phyloP scores from a whole-genome alignment of 2,888 invertebrate genomes.

The Campoplex nolae region DNA sequence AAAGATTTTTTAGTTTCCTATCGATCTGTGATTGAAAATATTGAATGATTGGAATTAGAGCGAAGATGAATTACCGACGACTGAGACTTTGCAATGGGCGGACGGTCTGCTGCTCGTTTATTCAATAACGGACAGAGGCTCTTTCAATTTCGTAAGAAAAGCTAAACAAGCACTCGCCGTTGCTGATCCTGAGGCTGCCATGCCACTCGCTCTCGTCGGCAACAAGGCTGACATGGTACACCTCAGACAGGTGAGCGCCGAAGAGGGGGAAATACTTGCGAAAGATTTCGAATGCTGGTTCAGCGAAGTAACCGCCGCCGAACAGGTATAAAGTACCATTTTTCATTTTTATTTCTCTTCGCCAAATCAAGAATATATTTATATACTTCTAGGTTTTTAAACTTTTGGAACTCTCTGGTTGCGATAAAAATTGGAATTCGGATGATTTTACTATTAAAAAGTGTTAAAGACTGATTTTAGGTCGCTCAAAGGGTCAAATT shows the following conservation, averaged over 20 bases:
- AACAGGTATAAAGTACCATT: conserved; percentile 86
- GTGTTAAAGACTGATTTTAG: no score
- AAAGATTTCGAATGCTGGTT: conserved; percentile 96
- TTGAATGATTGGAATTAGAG: conserved; percentile 85
- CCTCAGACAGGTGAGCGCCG: conserved; percentile 93
- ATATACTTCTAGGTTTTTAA: no score
- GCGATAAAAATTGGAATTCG: no score
- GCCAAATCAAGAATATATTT: no score
- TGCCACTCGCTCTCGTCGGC: conserved; percentile 93
- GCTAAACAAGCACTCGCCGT: conserved; percentile 87
- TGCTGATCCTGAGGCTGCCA: conserved; percentile 88
- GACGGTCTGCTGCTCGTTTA: conserved; percentile 95
- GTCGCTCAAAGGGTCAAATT: no score
- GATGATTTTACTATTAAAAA: no score
- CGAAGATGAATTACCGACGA: conserved; percentile 90
- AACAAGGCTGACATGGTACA: conserved; percentile 97
- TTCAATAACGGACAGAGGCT: conserved; percentile 94
- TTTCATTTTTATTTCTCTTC: neutral
- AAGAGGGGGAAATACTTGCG: conserved; percentile 95
- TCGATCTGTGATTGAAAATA: no score
- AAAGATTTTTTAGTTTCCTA: no score
- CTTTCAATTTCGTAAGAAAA: conserved; percentile 93
- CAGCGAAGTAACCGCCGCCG: conserved; percentile 95
- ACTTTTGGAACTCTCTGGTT: no score
- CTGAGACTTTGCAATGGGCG: conserved; percentile 94